phyloP scores from a whole-genome alignment of 1,140 invertebrate genomes.

The Drosophila willistoni region DNA sequence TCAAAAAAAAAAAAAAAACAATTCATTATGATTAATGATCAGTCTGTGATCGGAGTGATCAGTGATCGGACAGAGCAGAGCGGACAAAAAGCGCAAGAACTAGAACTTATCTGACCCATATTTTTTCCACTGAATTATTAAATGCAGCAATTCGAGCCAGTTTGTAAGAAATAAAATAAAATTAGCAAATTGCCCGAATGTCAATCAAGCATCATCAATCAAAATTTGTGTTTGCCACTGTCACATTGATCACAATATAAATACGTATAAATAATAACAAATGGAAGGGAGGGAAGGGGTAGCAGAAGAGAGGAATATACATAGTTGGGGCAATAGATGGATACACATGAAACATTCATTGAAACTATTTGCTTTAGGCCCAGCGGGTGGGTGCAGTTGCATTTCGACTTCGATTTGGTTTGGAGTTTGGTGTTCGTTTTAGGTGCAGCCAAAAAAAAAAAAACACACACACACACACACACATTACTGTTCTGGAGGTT shows the following conservation, averaged over 20 bases:
- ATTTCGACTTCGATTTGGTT: slow-evolving; percentile 2
- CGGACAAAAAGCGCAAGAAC: slow-evolving; percentile 8
- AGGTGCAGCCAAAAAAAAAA: slow-evolving; percentile 59
- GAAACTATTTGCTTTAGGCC: slow-evolving; percentile 6
- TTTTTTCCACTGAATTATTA: slow-evolving; percentile 14
- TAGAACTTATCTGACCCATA: slow-evolving; percentile 34
- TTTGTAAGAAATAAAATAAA: slow-evolving; percentile 55
- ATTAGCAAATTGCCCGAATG: slow-evolving; percentile 79
- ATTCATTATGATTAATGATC: slow-evolving; percentile 74
- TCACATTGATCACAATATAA: slow-evolving; percentile 66
- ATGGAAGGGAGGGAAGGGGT: not conserved
- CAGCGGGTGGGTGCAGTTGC: slow-evolving; percentile 43
- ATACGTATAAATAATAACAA: slow-evolving; percentile 47
- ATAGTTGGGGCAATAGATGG: not conserved
- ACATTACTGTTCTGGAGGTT: slow-evolving; percentile 56
- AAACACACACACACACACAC: too few species aligned
- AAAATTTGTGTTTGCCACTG: slow-evolving; percentile 78
- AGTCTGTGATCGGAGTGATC: slow-evolving; percentile 38
- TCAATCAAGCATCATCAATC: slow-evolving; percentile 77
- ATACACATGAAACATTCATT: slow-evolving; percentile 7
- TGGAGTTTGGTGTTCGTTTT: slow-evolving; percentile 17
- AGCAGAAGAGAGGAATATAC: not conserved
- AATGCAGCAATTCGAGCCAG: not conserved
- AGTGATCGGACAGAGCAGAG: slow-evolving; percentile 15
- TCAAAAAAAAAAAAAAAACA: slow-evolving; percentile 38